Conservation (phyloP, 2,797 vertebrate species). For the Arnoldichthys spilopterus region DNA sequence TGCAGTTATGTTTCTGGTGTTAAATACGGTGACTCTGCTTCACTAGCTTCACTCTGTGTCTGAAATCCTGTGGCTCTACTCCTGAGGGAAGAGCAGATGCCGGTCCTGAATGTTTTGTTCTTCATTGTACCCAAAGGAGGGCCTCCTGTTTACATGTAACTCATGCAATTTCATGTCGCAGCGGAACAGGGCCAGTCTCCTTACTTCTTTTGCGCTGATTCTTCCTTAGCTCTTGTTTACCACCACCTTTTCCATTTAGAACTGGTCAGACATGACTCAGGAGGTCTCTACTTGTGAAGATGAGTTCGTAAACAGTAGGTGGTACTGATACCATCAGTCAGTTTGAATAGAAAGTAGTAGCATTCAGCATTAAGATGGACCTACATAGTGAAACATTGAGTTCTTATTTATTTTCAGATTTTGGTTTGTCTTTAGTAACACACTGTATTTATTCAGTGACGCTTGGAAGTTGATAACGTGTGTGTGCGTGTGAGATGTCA, state of each 20-base stretch:
- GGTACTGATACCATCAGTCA: background rate
- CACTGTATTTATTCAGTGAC: too few relatives aligned
- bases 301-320: background rate
- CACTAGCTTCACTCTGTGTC: background rate
- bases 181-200: background rate
- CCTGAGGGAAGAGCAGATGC: constrained; percentile 45
- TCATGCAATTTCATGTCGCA: constrained; percentile 57
- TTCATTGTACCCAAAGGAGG: constrained; percentile 47
- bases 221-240: background rate
- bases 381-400: too few relatives aligned
- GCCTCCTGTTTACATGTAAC: constrained; percentile 74
- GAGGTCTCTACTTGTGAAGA: background rate
- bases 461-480: too few relatives aligned
- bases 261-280: too few relatives aligned
- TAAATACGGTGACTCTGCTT: background rate
- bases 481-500: too few relatives aligned
- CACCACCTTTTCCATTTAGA: constrained; percentile 33
- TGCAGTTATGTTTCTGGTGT: background rate
- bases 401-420: too few relatives aligned
- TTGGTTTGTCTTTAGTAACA: too few relatives aligned
- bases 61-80: background rate
- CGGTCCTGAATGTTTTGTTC: constrained; percentile 59
- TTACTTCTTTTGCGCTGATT: background rate
- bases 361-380: too few relatives aligned
- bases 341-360: background rate